Evolutionary conservation across 2,113 vertebrate species (phyloP).

Genomic region (Rhabdornis inornatus): DNA sequence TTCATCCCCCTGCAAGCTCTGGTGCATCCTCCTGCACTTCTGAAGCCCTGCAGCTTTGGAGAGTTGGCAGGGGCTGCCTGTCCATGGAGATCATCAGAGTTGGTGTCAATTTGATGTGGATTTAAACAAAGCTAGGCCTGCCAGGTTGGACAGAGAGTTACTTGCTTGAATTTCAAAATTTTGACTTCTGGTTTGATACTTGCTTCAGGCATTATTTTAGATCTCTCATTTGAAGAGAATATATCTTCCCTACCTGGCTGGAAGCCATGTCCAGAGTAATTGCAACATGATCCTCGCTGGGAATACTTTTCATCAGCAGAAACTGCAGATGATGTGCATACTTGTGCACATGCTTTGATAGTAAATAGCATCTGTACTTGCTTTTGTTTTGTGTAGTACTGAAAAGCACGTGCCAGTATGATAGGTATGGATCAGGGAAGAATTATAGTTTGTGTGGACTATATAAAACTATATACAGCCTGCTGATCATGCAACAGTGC

Average conservation of each 20-base stretch:
- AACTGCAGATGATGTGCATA: background rate
- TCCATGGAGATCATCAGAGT: background rate
- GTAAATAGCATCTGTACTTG: background rate
- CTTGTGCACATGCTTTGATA: background rate
- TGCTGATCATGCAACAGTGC: background rate
- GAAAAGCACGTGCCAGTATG: background rate
- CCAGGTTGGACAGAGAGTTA: background rate
- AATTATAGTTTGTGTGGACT: background rate
- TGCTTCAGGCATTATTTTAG: constrained; percentile 5
- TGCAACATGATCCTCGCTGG: background rate
- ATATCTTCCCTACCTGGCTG: background rate
- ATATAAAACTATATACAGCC: background rate
- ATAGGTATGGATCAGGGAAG: background rate
- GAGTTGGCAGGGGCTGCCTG: accelerated
- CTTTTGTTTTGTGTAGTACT: background rate
- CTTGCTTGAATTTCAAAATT: constrained; percentile 12
- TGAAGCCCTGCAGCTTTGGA: background rate
- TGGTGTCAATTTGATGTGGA: background rate
- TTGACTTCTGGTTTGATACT: constrained; percentile 14
- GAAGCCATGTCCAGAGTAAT: background rate
- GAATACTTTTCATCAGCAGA: background rate
- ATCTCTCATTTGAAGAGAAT: background rate
- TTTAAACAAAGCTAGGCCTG: background rate
- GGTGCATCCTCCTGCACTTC: background rate
- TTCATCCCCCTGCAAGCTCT: background rate